phyloP scores from a whole-genome alignment of 2,888 invertebrate species.

The Pristionchus fissidentatus region DNA sequence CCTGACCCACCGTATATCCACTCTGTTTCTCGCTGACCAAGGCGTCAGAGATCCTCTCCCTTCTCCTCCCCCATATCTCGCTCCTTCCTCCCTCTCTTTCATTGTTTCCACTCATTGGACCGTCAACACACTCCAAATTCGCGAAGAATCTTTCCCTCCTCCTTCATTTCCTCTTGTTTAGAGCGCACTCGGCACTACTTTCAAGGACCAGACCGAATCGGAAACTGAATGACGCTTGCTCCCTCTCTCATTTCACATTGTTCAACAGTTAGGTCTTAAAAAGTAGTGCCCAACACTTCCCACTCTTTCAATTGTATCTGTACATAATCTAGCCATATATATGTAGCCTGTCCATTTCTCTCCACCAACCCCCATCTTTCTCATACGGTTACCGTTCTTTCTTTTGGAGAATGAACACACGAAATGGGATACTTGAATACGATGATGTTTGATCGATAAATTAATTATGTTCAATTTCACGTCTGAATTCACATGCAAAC shows the following conservation, averaged over 20 bases:
- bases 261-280: too few species aligned
- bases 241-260: neutral
- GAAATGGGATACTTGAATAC: constrained; percentile 32
- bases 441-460: constrained; percentile 30
- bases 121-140: neutral
- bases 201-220: too few species aligned
- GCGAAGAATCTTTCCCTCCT: neutral
- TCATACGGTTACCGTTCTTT: constrained; percentile 22
- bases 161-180: neutral
- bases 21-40: too few species aligned
- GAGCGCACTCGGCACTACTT: too few species aligned
- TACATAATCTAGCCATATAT: constrained; percentile 33
- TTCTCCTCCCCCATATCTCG: neutral
- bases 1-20: neutral
- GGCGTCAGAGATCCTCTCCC: too few species aligned
- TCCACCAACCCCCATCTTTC: too few species aligned
- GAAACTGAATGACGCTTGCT: constrained; percentile 15
- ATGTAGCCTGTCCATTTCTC: constrained; percentile 33
- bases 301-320: constrained; percentile 25
- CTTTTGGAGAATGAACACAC: constrained; percentile 8
- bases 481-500: too few species aligned
- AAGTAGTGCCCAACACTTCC: neutral
- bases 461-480: neutral
- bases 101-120: too few species aligned
- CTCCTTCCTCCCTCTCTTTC: constrained; percentile 19